Percentiles rank a stretch among this genome's conserved stretches.
These are phyloP conservation scores for Kryptolebias marmoratus DNA, from an alignment of 2,113 vertebrate species.

Conservation along the genomic window DNA sequence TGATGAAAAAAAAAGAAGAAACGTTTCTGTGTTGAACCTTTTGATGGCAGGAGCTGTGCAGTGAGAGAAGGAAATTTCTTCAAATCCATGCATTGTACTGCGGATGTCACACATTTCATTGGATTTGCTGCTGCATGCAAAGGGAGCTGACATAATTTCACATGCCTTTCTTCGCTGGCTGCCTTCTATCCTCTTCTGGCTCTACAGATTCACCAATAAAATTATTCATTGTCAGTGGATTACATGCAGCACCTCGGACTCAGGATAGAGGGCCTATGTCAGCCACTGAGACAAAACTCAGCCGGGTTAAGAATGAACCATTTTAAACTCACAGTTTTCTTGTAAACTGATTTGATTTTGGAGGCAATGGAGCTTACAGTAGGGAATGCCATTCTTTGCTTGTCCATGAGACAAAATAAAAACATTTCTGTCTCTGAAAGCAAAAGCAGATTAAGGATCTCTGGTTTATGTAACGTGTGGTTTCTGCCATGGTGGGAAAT, in stretches of 20 bases:
- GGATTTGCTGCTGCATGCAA: constrained; percentile 34
- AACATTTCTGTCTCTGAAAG: constrained; percentile 20
- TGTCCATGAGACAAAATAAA: constrained; percentile 19
- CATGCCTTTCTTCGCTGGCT: constrained; percentile 23
- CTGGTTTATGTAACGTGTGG: constrained; percentile 31
- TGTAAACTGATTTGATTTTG: constrained; percentile 31
- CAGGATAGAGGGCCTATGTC: neutral
- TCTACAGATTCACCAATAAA: constrained; percentile 8
- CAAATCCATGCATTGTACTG: constrained; percentile 22
- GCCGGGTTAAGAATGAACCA: neutral
- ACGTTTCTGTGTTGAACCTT: constrained; percentile 39
- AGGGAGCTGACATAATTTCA: constrained; percentile 46
- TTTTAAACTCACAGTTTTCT: constrained; percentile 16
- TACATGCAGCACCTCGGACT: constrained; percentile 30
- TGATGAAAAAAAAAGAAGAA: constrained; percentile 7
- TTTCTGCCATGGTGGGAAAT: constrained; percentile 18
- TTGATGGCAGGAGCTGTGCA: neutral
- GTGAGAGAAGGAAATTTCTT: neutral
- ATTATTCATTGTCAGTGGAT: constrained; percentile 43
- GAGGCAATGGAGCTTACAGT: constrained; percentile 1
- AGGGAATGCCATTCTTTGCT: constrained; percentile 1
- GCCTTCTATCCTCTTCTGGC: constrained; percentile 24
- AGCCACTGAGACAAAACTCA: neutral
- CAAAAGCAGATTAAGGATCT: constrained; percentile 33
- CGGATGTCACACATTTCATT: constrained; percentile 28